phyloP scores from a whole-genome alignment of 1,140 invertebrate genomes.

The Phenacoccus solenopsis region DNA sequence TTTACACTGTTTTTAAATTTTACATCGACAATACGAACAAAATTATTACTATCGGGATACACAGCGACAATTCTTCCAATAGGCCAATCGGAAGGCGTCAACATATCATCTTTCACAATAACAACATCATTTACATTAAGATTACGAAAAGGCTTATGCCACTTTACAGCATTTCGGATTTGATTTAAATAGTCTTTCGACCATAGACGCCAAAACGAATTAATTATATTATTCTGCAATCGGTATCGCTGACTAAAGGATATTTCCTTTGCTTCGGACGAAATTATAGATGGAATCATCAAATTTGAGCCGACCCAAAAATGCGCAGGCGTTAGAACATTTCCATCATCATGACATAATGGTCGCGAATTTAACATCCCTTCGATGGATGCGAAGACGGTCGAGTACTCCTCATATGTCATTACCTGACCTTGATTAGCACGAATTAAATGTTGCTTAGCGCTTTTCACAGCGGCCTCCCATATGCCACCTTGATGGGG shows the following conservation, averaged over 20 bases:
- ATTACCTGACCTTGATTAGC: slow-evolving; percentile 21
- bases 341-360: slow-evolving; percentile 26
- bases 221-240: slow-evolving; percentile 21
- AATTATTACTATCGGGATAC: slow-evolving; percentile 25
- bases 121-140: slow-evolving; percentile 25
- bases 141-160: slow-evolving; percentile 20
- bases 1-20: neutral
- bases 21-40: slow-evolving; percentile 23
- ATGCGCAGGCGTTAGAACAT: slow-evolving; percentile 29
- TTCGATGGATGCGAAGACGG: slow-evolving; percentile 28
- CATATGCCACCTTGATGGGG: slow-evolving; percentile 25
- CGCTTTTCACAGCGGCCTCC: slow-evolving; percentile 27
- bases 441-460: slow-evolving; percentile 23
- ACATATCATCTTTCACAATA: slow-evolving; percentile 23
- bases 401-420: slow-evolving; percentile 31
- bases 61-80: slow-evolving; percentile 25
- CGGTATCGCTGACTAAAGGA: slow-evolving; percentile 24
- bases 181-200: slow-evolving; percentile 26
- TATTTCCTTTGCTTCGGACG: too few relatives aligned
- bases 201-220: slow-evolving; percentile 30
- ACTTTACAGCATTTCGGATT: slow-evolving; percentile 29
- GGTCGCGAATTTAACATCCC: slow-evolving; percentile 30
- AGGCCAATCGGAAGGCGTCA: slow-evolving; percentile 24
- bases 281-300: slow-evolving; percentile 9
- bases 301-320: slow-evolving; percentile 26